A percentile compares a stretch with the other conserved stretches of the same genome.
Evolutionary conservation across 2,888 invertebrate genomes (phyloP).

Genomic region (Mystacides longicornis): DNA sequence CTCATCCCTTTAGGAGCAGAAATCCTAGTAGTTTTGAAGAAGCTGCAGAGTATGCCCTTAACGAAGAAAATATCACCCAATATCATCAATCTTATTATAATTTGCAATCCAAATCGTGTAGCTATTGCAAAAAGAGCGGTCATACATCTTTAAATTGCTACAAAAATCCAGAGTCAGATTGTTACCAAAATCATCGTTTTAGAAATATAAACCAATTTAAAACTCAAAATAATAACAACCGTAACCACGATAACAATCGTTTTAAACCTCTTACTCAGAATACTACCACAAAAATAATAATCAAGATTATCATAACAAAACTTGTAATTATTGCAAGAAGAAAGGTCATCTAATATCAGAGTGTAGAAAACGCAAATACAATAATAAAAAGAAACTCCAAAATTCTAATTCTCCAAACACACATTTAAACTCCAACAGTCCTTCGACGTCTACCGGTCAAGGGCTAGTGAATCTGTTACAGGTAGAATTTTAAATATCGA

Average conservation of each 20-base stretch:
- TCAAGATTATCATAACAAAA: neutral
- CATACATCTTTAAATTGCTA: slow-evolving; percentile 6
- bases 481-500: slow-evolving; percentile 7
- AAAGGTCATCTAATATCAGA: slow-evolving; percentile 4
- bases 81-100: neutral
- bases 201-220: neutral
- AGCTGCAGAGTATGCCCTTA: slow-evolving; percentile 3
- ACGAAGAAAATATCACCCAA: slow-evolving; percentile 11
- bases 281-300: too few species aligned
- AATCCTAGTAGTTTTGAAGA: slow-evolving; percentile 10
- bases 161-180: neutral
- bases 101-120: slow-evolving; percentile 1
- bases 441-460: slow-evolving; percentile 3
- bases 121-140: slow-evolving; percentile 7
- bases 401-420: neutral
- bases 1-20: slow-evolving; percentile 1
- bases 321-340: slow-evolving; percentile 6
- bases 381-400: slow-evolving; percentile 7
- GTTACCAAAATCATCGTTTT: neutral
- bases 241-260: neutral
- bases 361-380: slow-evolving; percentile 8
- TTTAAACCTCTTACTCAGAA: too few species aligned
- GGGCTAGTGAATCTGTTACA: neutral
- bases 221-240: neutral
- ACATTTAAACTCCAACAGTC: slow-evolving; percentile 9